A percentile compares a stretch with the other conserved stretches of the same genome.
These are phyloP conservation scores for honey bee (Apis mellifera) DNA, from an alignment of 1,140 invertebrate species.

Conservation along the genomic window Amel_HAv3.1 CM009939.2:12326001-12326500, in stretches of 20 bases:
- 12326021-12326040: conserved; percentile 59
- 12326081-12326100: conserved; percentile 65
- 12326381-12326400: conserved; percentile 53
- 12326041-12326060: conserved; percentile 62
- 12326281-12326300: background rate
- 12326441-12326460: conserved; percentile 42
- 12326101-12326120: background rate
- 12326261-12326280: conserved; percentile 26
- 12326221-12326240: conserved; percentile 4
- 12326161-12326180: background rate
- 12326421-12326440: conserved; percentile 16
- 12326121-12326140: conserved; percentile 5
- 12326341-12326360: conserved; percentile 7
- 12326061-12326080: conserved; percentile 66
- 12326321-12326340: conserved; percentile 5
- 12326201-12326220: conserved; percentile 64
- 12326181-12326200: conserved; percentile 50
- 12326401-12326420: conserved; percentile 64
- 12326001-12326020: conserved; percentile 74
- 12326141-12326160: conserved; percentile 35
- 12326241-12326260: background rate
- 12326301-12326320: conserved; percentile 1
- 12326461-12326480: conserved; percentile 34
- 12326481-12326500: background rate
- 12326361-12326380: conserved; percentile 19